Base-by-base conservation (phyloP, 2,888 invertebrate species). In the Hipparchia semele region DNA sequence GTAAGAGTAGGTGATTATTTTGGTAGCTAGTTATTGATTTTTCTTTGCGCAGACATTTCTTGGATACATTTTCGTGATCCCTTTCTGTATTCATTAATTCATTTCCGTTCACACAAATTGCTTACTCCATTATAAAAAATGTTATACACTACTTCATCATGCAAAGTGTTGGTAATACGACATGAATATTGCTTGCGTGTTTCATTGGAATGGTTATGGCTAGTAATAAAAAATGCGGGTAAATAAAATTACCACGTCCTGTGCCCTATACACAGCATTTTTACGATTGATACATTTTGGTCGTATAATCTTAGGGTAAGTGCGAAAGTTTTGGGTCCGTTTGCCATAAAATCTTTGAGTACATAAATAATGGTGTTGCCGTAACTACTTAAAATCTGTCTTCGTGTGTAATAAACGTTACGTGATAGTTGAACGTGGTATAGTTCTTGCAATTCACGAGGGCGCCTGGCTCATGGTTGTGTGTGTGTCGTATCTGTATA, bases 161-260 rank as follows among this genome's bases (percentile, higher is more conserved):
- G 59, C 39, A 60, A 60, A 60, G 59, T 39, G 39, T 33, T 33
- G 33, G 59, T 53, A 53, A 7, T 33, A 23, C 4, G 7, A 64
- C 64, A 5, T 64, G 51, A 64, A 51, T 64, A 49, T 13, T 13
- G 2, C 13, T 62, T 23, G 62, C 62, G 46, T 62, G 49, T 49
- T 62, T 9, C 62, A 2, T n/a, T n/a, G 61, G 13, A 13, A 62
- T 8, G 23, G 62, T 65, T n/a, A 65, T 10, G 49, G 53, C 53
- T 12, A 53, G 53, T 33, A 65, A 65, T 65, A 53, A 53, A 59
- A 67, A 67, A 59, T 58, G 65, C 65, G 58, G 58, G 33, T 45
- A 23, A 65, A 64, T 70, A 65, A 70, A 58, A 70, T 58, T 49
- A 10, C 9, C 64, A 56, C 10, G 5, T 64, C 46, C 10, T 49